phyloP scores from a whole-genome alignment of 1,140 invertebrate species.

The Penaeus vannamei region DNA sequence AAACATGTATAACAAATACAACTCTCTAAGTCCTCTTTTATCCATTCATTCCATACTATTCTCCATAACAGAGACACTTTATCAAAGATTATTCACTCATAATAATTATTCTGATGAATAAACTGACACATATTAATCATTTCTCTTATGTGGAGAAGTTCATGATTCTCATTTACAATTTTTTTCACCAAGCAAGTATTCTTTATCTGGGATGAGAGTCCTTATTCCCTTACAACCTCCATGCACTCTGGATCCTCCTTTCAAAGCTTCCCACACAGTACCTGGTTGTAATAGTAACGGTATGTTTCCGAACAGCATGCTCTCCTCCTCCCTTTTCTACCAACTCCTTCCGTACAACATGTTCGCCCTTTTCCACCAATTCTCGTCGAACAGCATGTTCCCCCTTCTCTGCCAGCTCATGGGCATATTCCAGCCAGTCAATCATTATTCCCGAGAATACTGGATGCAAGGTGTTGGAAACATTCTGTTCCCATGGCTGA shows the following conservation, averaged over 20 bases:
- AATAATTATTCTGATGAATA: no score
- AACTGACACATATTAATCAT: no score
- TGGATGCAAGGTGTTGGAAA: conserved; percentile 33
- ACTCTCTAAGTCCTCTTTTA: no score
- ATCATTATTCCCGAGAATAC: conserved; percentile 35
- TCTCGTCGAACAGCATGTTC: conserved; percentile 47
- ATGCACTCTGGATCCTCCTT: neutral
- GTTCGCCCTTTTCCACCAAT: conserved; percentile 43
- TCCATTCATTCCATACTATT: no score
- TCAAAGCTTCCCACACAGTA: neutral
- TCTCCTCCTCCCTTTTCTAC: conserved; percentile 17
- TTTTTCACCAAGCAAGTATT: no score
- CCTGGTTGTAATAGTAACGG: conserved; percentile 40
- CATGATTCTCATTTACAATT: no score
- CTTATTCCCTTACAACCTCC: neutral
- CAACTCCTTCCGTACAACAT: no score
- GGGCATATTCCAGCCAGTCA: conserved; percentile 52
- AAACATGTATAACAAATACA: no score
- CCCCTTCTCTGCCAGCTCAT: conserved; percentile 44
- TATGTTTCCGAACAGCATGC: conserved; percentile 53
- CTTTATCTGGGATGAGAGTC: no score
- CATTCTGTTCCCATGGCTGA: conserved; percentile 27
- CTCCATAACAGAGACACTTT: no score
- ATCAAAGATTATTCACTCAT: no score
- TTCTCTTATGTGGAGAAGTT: no score